Conservation (phyloP, 1,140 invertebrate species). For the Papilio polytes region DNA sequence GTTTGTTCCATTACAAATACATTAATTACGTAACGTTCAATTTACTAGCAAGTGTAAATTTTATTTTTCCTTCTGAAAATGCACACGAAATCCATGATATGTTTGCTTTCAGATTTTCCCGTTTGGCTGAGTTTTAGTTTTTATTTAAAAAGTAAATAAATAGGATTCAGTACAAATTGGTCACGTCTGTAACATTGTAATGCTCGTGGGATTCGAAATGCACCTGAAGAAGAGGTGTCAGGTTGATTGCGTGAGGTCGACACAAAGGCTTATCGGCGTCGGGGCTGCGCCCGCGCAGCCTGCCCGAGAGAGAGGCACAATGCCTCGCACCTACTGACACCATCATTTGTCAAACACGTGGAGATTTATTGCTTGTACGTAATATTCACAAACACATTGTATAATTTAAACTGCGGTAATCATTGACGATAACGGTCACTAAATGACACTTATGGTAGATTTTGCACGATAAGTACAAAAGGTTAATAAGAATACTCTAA, state of each 20-base stretch:
- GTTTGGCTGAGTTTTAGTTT: no score
- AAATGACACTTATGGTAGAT: no score
- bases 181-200: constrained; percentile 39
- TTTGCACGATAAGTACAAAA: no score
- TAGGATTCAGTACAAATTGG: constrained; percentile 36
- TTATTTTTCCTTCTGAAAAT: not conserved
- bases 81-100: no score
- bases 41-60: not conserved
- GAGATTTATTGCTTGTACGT: not conserved
- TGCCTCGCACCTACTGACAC: constrained; percentile 39
- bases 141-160: constrained; percentile 10
- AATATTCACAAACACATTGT: no score
- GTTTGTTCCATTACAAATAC: not conserved
- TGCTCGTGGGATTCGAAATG: constrained; percentile 51
- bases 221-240: constrained; percentile 61
- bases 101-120: no score
- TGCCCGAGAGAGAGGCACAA: constrained; percentile 67
- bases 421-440: no score
- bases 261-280: constrained; percentile 50
- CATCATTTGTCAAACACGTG: constrained; percentile 14
- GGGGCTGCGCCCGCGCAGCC: constrained; percentile 43
- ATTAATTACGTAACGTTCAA: not conserved
- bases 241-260: constrained; percentile 66
- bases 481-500: no score
- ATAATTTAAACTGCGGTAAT: no score